These are phyloP conservation scores for Brachionus rubens DNA, from an alignment of 1,140 invertebrate species.

Conservation along the genomic window DNA sequence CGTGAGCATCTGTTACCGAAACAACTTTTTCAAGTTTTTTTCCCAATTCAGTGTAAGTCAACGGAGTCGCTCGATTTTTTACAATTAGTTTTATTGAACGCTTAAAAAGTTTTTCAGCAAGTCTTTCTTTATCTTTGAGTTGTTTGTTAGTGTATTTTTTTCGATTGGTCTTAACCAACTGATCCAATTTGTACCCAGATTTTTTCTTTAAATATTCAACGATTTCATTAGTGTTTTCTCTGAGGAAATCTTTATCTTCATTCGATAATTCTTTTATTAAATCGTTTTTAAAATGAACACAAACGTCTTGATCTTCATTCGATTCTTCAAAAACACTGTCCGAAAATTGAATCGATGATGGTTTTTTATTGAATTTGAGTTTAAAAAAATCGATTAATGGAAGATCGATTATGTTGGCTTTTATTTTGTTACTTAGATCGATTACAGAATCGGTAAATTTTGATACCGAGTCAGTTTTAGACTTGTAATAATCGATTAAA, in stretches of 20 bases:
- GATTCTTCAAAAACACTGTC: no score
- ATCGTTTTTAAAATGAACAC: no score
- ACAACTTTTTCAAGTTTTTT: slow-evolving; percentile 34
- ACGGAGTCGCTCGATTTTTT: neutral
- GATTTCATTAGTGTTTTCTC: neutral
- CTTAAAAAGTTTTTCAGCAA: slow-evolving; percentile 1
- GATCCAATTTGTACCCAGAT: slow-evolving; percentile 7
- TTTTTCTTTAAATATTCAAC: neutral
- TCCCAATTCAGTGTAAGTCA: slow-evolving; percentile 1
- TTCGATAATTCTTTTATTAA: neutral
- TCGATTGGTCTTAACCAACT: neutral
- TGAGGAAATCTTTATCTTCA: slow-evolving; percentile 27
- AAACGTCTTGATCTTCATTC: no score
- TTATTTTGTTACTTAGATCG: slow-evolving; percentile 4
- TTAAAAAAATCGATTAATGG: slow-evolving; percentile 35
- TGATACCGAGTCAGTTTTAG: no score
- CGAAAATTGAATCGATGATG: neutral
- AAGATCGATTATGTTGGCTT: slow-evolving; percentile 24
- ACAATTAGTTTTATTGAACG: slow-evolving; percentile 6
- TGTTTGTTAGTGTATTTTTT: neutral
- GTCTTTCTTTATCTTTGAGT: slow-evolving; percentile 13
- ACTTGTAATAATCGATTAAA: no score
- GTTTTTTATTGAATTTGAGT: slow-evolving; percentile 14
- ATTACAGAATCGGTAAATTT: no score
- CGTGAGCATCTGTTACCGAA: neutral